Base-by-base conservation (phyloP, 2,797 vertebrate species). In the Trachurus trachurus region DNA sequence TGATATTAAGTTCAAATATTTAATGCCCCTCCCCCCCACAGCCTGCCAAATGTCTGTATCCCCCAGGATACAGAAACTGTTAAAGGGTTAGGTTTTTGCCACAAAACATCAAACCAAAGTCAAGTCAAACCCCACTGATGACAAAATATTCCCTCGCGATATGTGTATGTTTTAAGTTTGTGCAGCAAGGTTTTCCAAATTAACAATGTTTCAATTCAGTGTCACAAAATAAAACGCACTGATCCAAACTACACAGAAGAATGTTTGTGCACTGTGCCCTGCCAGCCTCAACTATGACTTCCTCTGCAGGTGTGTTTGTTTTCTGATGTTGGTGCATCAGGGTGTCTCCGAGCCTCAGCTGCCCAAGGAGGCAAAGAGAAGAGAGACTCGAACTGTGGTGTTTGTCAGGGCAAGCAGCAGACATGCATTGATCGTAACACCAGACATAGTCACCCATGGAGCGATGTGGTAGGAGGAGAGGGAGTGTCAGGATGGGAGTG, bases 391-490 rank as follows among this genome's bases (percentile, higher is more conserved):
- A 53, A 80, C 74, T 66, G 81, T 56, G 70, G 69, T 67, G 76
- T 93, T 92, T 80, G 87, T 92, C 86, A 85, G 90, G 91, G 88
- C 92, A 92, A 94, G 93, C 93, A 94, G 94, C 93, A 94, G 91
- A 93, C 94, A 95, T 95, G 95, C 95, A 94, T 94, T 91, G 89
- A 93, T 91, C 73, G 87, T 85, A 88, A 95, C 94, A 95, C 92
- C 93, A 95, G 93, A 94, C 94, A 95, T 93, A 87, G 93, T 93
- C 94, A 95, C 95, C 95, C 94, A 95, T 94, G 95, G 94, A 95
- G 94, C 93, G 77, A 95, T 94, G 94, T 93, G 90, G 93, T 89
- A 89, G 89, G 92, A 88, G 88, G 92, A 91, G 84, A 86, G 82
- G 88, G 88, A 91, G 94, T 94, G 92, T 95, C 91, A 88, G 94